Evolutionary conservation across 2,888 invertebrate genomes (phyloP), one percentile per base, ranked within the genome.

Genomic region (Gandaritis pyraliata): DNA sequence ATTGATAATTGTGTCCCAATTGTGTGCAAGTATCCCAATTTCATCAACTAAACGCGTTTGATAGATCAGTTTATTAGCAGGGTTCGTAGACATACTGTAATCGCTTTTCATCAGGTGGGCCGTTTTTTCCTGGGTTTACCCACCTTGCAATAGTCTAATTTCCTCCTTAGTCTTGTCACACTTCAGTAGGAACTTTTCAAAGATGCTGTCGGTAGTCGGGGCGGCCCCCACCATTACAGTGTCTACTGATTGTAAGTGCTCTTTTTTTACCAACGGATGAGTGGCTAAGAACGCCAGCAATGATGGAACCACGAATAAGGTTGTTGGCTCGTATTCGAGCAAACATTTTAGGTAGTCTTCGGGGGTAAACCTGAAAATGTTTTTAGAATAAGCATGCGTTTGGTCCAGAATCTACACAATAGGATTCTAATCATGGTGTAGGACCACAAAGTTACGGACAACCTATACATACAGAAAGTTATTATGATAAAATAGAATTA

Each of bases 221-320:
- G 96, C 96, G 0, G 96, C 97, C 0, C 96, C 96, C 10, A 94
- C 94, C 74, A 95, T 93, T 29, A 96, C 93, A 2, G 92, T 90
- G 58, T 93, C 93, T 0, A 97, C 87, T 0, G 93, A 93, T 23
- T 94, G 88, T 51, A 97, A 82, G 74, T 96, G 95, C 59, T 94
- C 94, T 68, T 93, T 93, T 52, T 93, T 94, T 6, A 96, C 94
- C 33, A 93, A 83, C 0, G 96, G 95, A 81, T 96, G 95, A 15
- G 95, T 94, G 0, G 95, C 95, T 60, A 97, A 81, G 83, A 96
- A 96, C 1, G 96, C 90, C 15, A 96, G 85, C 7, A 97, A 87
- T 0, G 97, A 96, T 0, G 97, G 97, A 1, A 97, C 97, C 2
- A 96, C 94, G 75, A 95, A 95, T 18, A 96, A 75, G 1, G 93